Evolutionary conservation across 2,113 vertebrate genomes (phyloP).

Genomic region (Podarcis muralis): DNA sequence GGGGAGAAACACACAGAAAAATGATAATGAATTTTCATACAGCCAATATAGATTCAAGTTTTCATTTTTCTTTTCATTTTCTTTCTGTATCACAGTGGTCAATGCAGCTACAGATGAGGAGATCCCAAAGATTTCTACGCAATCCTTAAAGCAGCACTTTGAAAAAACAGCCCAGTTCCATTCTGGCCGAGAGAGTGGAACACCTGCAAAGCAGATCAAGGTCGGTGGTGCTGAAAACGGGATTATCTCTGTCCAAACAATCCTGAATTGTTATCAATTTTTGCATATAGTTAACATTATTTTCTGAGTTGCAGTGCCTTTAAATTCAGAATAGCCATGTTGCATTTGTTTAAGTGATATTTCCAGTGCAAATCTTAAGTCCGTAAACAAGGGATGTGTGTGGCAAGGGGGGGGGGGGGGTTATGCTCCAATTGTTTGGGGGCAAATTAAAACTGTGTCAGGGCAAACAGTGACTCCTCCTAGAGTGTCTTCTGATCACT

Average conservation of each 20-base stretch:
- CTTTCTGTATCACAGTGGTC: constrained; percentile 65
- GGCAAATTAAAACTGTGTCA: no score
- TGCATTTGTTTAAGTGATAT: constrained; percentile 1
- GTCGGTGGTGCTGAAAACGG: constrained; percentile 69
- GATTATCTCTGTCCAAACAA: neutral
- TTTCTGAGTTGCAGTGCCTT: neutral
- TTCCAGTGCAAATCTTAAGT: neutral
- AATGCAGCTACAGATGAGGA: constrained; percentile 83
- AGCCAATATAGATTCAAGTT: no score
- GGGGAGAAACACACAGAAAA: no score
- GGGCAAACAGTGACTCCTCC: neutral
- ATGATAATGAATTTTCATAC: no score
- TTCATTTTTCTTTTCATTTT: constrained; percentile 30
- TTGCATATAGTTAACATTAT: neutral
- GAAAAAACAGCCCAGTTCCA: constrained; percentile 85
- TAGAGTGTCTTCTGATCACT: neutral
- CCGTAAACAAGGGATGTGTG: neutral
- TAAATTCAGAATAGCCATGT: constrained; percentile 4
- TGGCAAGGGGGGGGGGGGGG: neutral
- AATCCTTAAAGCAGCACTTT: constrained; percentile 89
- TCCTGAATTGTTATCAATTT: constrained; percentile 1
- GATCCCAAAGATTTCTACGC: constrained; percentile 86
- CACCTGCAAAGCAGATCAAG: constrained; percentile 85
- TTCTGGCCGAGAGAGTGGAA: constrained; percentile 64
- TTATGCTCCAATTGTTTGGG: neutral